A percentile compares a stretch with the other conserved stretches of the same genome.
Evolutionary conservation across 2,888 invertebrate species (phyloP).

Genomic region (Busseola fusca): DNA sequence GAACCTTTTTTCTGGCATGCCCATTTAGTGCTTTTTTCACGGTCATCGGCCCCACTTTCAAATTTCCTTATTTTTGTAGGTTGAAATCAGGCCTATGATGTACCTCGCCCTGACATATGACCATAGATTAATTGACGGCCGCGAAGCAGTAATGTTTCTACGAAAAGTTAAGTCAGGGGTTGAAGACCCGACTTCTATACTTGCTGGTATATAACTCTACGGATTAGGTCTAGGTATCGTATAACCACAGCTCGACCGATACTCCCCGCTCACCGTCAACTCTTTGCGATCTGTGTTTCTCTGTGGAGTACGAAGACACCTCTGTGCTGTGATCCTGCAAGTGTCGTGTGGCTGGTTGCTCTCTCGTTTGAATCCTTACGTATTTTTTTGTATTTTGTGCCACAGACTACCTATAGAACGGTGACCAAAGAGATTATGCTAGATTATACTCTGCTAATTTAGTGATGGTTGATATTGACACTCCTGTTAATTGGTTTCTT

Average conservation of each 20-base stretch:
- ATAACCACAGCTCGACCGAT: neutral
- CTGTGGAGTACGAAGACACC: neutral
- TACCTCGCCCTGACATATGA: conserved; percentile 99
- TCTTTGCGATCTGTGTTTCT: neutral
- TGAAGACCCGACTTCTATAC: conserved; percentile 98
- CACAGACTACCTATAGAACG: neutral
- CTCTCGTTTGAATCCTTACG: neutral
- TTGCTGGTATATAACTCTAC: conserved; percentile 95
- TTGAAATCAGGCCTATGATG: conserved; percentile 99
- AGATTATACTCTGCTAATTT: neutral
- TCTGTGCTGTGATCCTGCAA: neutral
- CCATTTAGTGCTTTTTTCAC: neutral
- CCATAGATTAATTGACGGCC: conserved; percentile 99
- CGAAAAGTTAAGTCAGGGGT: conserved; percentile 98
- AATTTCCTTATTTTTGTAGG: conserved; percentile 89
- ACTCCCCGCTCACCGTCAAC: neutral
- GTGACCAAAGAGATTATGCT: neutral
- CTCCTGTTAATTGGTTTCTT: neutral
- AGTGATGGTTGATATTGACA: conserved; percentile 1
- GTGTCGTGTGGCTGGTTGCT: neutral
- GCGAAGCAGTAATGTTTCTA: conserved; percentile 99
- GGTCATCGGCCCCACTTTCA: neutral
- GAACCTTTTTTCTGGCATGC: neutral
- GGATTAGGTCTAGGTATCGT: conserved; percentile 1
- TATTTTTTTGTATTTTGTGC: neutral